Evolutionary conservation across 1,140 invertebrate species (phyloP).

Genomic region (Bombus affinis): DNA sequence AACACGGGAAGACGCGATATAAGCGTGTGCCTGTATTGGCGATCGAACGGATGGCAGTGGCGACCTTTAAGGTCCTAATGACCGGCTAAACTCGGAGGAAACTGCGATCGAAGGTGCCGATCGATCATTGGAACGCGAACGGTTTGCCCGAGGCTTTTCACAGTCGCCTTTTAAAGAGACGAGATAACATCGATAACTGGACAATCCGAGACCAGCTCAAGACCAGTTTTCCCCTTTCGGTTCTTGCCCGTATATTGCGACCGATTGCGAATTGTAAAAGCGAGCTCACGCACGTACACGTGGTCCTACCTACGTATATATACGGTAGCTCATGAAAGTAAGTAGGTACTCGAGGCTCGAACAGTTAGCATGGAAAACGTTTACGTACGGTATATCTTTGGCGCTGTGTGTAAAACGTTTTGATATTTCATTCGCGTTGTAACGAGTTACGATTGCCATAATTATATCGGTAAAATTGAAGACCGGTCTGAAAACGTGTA

Average conservation of each 20-base stretch:
- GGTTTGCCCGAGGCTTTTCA: slow-evolving; percentile 25
- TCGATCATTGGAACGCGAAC: slow-evolving; percentile 34
- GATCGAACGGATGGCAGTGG: not conserved
- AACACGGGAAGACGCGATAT: not conserved
- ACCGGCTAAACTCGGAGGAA: slow-evolving; percentile 9
- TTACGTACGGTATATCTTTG: not conserved
- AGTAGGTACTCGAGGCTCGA: too few species aligned
- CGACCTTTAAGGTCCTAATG: not conserved
- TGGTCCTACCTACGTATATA: not conserved
- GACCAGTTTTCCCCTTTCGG: slow-evolving; percentile 46
- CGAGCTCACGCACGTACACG: slow-evolving; percentile 7
- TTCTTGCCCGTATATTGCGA: not conserved
- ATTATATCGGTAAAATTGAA: too few species aligned
- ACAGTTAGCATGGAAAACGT: not conserved
- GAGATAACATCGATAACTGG: slow-evolving; percentile 59
- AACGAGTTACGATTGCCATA: too few species aligned
- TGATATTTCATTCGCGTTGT: too few species aligned
- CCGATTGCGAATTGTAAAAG: slow-evolving; percentile 38
- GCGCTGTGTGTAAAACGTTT: too few species aligned
- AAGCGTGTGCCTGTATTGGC: not conserved
- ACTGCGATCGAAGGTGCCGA: not conserved
- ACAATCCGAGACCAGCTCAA: slow-evolving; percentile 49
- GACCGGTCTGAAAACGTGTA: too few species aligned
- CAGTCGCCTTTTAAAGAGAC: slow-evolving; percentile 42
- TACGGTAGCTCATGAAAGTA: not conserved